These are phyloP conservation scores for Carlito syrichta DNA, from an alignment of 2,113 vertebrate genomes.

Conservation along the genomic window DNA sequence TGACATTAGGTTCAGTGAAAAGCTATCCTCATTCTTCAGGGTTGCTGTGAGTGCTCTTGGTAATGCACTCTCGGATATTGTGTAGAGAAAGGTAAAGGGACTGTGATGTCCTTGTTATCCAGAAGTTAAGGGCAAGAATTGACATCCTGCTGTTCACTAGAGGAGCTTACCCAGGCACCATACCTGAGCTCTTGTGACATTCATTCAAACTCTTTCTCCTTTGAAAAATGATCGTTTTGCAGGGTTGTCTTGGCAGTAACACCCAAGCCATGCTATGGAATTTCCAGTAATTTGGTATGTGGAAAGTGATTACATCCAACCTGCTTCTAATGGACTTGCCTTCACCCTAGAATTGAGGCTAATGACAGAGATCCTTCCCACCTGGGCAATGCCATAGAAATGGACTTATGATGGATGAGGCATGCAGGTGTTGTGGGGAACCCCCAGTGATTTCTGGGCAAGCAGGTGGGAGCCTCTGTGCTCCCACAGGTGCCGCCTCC, in stretches of 20 bases:
- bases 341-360: slow-evolving; percentile 57
- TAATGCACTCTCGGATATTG: no score
- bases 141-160: fast-evolving
- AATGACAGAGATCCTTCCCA: slow-evolving; percentile 61
- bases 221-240: background rate
- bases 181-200: fast-evolving
- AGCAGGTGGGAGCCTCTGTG: background rate
- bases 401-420: background rate
- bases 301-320: slow-evolving; percentile 47
- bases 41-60: no score
- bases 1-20: fast-evolving
- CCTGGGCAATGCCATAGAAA: slow-evolving; percentile 46
- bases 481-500: fast-evolving
- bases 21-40: no score
- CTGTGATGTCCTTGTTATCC: no score
- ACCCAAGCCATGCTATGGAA: background rate
- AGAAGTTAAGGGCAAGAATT: no score
- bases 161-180: background rate
- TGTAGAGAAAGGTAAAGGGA: no score
- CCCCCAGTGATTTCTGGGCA: no score
- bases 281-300: background rate
- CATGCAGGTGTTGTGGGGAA: background rate
- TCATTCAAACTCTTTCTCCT: background rate
- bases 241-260: background rate
- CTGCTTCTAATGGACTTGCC: slow-evolving; percentile 46